These are phyloP conservation scores for Acanthosepion lycidas DNA, from an alignment of 2,888 invertebrate species.

Conservation along the genomic window DNA sequence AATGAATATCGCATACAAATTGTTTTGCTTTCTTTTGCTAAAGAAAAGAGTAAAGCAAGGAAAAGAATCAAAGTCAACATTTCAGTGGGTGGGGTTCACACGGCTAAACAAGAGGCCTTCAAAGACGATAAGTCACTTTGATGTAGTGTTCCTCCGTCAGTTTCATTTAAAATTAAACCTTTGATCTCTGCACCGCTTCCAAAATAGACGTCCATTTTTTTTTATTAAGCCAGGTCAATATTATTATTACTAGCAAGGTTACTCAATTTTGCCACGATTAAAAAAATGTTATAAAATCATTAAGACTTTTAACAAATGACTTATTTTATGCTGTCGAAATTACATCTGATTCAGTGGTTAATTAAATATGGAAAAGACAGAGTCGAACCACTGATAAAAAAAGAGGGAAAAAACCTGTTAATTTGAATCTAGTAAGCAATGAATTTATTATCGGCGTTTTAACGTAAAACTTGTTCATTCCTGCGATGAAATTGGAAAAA, in stretches of 20 bases:
- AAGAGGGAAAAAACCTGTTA: too few species aligned
- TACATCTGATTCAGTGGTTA: too few species aligned
- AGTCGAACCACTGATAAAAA: too few species aligned
- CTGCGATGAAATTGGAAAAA: too few species aligned
- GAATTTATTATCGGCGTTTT: too few species aligned
- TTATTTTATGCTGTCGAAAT: neutral
- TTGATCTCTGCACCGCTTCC: neutral
- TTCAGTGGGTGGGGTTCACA: neutral
- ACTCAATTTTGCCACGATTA: neutral
- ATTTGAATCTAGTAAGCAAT: too few species aligned
- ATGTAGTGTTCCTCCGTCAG: neutral
- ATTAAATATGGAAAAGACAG: too few species aligned
- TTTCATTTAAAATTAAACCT: slow-evolving; percentile 18
- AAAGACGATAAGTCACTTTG: neutral
- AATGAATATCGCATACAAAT: slow-evolving; percentile 23
- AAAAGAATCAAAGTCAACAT: neutral
- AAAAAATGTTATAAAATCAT: neutral
- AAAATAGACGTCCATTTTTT: slow-evolving; percentile 4
- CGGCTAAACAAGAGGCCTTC: neutral
- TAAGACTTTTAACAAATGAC: neutral
- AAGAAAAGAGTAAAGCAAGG: neutral
- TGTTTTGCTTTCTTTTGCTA: neutral
- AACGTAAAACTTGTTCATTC: too few species aligned
- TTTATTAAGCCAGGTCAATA: neutral
- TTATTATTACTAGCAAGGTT: neutral